Percentiles rank a stretch among this genome's conserved stretches.
These are phyloP conservation scores for Natator depressus DNA, from an alignment of 2,113 vertebrate species.

Conservation along the genomic window DNA sequence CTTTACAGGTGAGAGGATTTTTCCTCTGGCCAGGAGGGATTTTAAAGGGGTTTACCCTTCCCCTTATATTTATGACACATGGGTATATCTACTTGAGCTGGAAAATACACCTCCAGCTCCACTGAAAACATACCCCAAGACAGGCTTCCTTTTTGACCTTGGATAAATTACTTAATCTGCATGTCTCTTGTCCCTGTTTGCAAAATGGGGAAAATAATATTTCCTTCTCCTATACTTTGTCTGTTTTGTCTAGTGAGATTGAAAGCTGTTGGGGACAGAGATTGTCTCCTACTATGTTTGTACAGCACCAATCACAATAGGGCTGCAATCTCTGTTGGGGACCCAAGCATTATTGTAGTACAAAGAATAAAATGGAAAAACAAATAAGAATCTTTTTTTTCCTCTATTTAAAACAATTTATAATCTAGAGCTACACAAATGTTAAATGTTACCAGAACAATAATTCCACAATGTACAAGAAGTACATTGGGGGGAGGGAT, in stretches of 20 bases:
- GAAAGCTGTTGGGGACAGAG: not conserved
- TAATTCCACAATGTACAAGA: not conserved
- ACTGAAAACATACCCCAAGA: not conserved
- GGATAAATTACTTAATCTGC: not conserved
- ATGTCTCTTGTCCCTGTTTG: not conserved
- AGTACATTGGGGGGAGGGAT: too few relatives aligned
- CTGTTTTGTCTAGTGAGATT: not conserved
- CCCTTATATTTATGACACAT: too few relatives aligned
- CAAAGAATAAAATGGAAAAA: not conserved
- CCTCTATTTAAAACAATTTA: not conserved
- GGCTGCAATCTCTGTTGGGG: not conserved
- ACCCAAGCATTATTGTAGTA: not conserved
- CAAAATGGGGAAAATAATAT: not conserved
- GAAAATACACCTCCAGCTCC: not conserved
- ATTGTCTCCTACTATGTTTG: not conserved
- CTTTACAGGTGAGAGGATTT: too few relatives aligned
- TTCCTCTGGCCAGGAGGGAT: too few relatives aligned
- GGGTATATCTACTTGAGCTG: not conserved
- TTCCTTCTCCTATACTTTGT: not conserved
- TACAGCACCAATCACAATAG: not conserved
- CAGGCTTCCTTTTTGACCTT: not conserved
- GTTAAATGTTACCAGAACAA: not conserved
- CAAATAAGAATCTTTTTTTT: not conserved
- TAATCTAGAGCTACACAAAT: not conserved
- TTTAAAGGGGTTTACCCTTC: too few relatives aligned